These are phyloP conservation scores for Exephanes ischioxanthus DNA, from an alignment of 2,888 invertebrate species.

Conservation along the genomic window DNA sequence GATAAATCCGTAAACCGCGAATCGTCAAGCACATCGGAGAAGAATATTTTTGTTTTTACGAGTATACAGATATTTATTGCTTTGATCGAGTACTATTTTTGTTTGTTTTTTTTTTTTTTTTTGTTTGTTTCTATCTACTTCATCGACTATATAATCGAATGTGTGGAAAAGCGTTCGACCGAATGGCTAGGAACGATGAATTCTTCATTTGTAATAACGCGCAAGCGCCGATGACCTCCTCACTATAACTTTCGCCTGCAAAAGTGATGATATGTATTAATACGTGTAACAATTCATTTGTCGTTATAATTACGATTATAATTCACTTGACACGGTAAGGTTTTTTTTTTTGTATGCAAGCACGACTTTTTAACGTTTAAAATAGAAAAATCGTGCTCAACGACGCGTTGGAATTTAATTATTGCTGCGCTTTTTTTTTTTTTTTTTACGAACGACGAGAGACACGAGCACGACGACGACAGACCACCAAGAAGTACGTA, in stretches of 20 bases:
- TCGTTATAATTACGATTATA: constrained; percentile 29
- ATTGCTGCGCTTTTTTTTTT: constrained; percentile 48
- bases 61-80: constrained; percentile 28
- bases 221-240: constrained; percentile 18
- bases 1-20: constrained; percentile 54
- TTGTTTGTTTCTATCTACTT: constrained; percentile 9
- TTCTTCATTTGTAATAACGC: constrained; percentile 18
- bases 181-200: constrained; percentile 12
- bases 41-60: constrained; percentile 8
- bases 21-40: constrained; percentile 58
- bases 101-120: constrained; percentile 16
- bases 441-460: constrained; percentile 51
- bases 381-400: not conserved
- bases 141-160: constrained; percentile 24
- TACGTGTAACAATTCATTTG: constrained; percentile 52
- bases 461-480: constrained; percentile 57
- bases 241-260: constrained; percentile 71
- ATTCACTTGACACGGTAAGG: constrained; percentile 33
- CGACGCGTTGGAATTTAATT: not conserved
- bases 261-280: constrained; percentile 70
- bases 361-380: constrained; percentile 17
- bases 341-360: not conserved
- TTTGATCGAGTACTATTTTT: constrained; percentile 31
- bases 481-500: constrained; percentile 57
- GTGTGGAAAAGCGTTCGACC: constrained; percentile 30